phyloP scores from a whole-genome alignment of 2,888 invertebrate genomes.

The Dorcus hopei region DNA sequence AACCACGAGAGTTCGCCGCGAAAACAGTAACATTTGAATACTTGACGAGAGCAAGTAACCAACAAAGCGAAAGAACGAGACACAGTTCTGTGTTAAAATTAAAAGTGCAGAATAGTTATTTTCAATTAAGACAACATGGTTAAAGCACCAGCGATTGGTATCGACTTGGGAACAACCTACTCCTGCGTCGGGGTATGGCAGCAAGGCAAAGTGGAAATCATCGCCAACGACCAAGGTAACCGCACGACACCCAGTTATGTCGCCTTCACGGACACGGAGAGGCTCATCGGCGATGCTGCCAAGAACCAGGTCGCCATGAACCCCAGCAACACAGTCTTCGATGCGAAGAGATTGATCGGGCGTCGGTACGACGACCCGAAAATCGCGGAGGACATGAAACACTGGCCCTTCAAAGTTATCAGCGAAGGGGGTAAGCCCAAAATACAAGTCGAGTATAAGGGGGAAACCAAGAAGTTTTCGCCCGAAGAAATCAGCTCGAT shows the following conservation, averaged over 20 bases:
- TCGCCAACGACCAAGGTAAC: slow-evolving; percentile 87
- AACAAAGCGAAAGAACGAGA: too few species aligned
- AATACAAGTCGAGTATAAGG: slow-evolving; percentile 61
- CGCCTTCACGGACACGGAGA: slow-evolving; percentile 67
- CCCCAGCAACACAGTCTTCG: slow-evolving; percentile 70
- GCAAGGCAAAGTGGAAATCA: slow-evolving; percentile 79
- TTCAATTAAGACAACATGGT: slow-evolving; percentile 36
- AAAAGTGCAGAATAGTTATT: too few species aligned
- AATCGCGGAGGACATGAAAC: slow-evolving; percentile 72
- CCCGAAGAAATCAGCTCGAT: slow-evolving; percentile 72
- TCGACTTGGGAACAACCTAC: slow-evolving; percentile 84
- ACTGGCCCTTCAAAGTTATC: slow-evolving; percentile 73
- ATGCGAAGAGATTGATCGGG: slow-evolving; percentile 60
- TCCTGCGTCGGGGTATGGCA: slow-evolving; percentile 82
- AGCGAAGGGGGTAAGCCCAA: slow-evolving; percentile 61
- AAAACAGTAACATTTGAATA: too few species aligned
- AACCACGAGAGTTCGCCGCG: not conserved
- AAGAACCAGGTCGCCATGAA: slow-evolving; percentile 72
- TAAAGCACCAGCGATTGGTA: slow-evolving; percentile 66
- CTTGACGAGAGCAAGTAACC: too few species aligned
- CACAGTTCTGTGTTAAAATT: too few species aligned
- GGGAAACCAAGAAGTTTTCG: slow-evolving; percentile 61
- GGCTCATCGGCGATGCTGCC: slow-evolving; percentile 67
- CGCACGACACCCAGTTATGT: slow-evolving; percentile 80
- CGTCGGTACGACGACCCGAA: slow-evolving; percentile 67